phyloP scores from a whole-genome alignment of 2,113 vertebrate genomes.

The Cyprinodon variegatus region DNA sequence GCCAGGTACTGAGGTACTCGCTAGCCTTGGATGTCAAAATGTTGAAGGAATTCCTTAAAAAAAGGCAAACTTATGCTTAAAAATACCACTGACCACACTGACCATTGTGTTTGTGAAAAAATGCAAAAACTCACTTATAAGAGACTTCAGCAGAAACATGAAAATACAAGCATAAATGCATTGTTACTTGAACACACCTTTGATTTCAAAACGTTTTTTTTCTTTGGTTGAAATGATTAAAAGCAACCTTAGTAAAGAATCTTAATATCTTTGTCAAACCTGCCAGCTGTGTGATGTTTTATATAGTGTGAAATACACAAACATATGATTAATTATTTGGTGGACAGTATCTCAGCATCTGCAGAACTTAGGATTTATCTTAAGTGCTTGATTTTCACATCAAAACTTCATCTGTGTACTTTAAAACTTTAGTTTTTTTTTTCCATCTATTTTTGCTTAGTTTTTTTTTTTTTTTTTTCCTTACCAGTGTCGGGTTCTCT shows the following conservation, averaged over 20 bases:
- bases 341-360: neutral
- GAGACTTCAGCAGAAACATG: neutral
- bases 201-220: neutral
- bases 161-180: neutral
- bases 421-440: constrained; percentile 6
- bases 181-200: neutral
- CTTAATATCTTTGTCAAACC: neutral
- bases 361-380: neutral
- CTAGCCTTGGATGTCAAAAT: neutral
- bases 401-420: constrained; percentile 8
- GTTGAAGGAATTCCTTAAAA: neutral
- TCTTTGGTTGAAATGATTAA: neutral
- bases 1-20: neutral
- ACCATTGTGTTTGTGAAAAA: constrained; percentile 1
- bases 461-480: constrained; percentile 35
- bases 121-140: neutral
- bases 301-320: neutral
- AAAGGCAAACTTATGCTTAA: neutral
- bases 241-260: neutral
- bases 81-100: neutral
- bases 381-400: constrained; percentile 22
- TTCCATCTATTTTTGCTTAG: constrained; percentile 7
- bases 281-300: neutral
- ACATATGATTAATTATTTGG: constrained; percentile 12
- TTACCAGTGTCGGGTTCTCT: constrained; percentile 47